phyloP scores from a whole-genome alignment of 2,113 vertebrate genomes.

The Larimichthys crocea region DNA sequence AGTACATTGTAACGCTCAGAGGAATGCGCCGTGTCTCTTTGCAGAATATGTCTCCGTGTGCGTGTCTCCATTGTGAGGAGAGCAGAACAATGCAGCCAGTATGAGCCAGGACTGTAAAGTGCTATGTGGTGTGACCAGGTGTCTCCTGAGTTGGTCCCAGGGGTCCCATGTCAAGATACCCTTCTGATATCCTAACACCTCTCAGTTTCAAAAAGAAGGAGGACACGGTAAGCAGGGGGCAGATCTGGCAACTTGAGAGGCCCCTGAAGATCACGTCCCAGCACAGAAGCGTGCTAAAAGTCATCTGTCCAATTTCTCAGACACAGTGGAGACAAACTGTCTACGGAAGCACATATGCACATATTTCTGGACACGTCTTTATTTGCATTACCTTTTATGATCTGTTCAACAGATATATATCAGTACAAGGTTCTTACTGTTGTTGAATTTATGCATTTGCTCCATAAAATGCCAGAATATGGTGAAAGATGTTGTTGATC shows the following conservation, averaged over 20 bases:
- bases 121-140: constrained; percentile 66
- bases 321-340: constrained; percentile 5
- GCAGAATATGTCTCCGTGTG: constrained; percentile 39
- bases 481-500: too few species aligned
- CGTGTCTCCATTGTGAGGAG: constrained; percentile 48
- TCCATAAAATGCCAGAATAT: too few species aligned
- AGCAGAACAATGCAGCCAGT: constrained; percentile 65
- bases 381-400: neutral
- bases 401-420: neutral
- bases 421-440: neutral
- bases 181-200: constrained; percentile 47
- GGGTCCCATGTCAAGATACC: constrained; percentile 49
- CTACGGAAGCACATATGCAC: neutral
- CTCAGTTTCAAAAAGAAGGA: constrained; percentile 34
- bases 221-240: constrained; percentile 27
- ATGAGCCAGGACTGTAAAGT: constrained; percentile 56
- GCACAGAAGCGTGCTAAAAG: neutral
- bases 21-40: constrained; percentile 63
- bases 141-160: constrained; percentile 65
- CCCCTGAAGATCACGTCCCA: constrained; percentile 31
- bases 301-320: constrained; percentile 5
- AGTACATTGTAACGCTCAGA: constrained; percentile 62
- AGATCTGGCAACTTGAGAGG: constrained; percentile 29
- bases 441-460: too few species aligned
- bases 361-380: neutral